Evolutionary conservation across 2,888 invertebrate species (phyloP), one percentile per base, ranked within the genome.

Genomic region (Hylaea fasciaria): DNA sequence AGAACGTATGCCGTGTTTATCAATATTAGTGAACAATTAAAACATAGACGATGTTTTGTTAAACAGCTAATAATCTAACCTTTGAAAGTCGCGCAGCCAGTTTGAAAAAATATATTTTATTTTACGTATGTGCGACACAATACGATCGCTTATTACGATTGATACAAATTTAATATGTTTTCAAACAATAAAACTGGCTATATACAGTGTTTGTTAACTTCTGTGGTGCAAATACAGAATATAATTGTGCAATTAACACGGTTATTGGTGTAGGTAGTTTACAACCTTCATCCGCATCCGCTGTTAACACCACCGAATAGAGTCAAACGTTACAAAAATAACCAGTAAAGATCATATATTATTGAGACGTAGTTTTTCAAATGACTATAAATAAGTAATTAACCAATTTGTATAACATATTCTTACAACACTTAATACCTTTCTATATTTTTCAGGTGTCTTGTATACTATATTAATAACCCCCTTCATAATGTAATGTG

Each of bases 371-470:
- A 37, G 37, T 37, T n/a, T 37, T n/a, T 37, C 10, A 37, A 32
- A 37, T 37, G 11, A 37, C 3, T 3, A 37, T 37, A n/a, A 32
- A 22, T 22, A 2, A 22, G 3, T 22, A n/a, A 22, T 22, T 22
- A 22, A 5, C 22, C n/a, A 37, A 2, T 12, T 37, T n/a, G 12
- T n/a, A 4, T 12, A 37, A 37, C 10, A 1, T 37, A 37, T 37
- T 5, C 45, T 8, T 35, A 39, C 61, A 69, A 66, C 64, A 59
- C 65, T 76, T 78, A 69, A 73, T 71, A 75, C 68, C 67, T 77
- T 78, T 80, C 78, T 87, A 84, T 89, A 63, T 79, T 82, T 90
- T 91, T 81, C 91, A 91, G 91, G 89, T 90, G 75, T 82, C 78
- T 83, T 71, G 70, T 70, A 64, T 75, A 41, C 72, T 76, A 76